A percentile compares a stretch with the other conserved stretches of the same genome.
phyloP scores from a whole-genome alignment of 2,888 invertebrate genomes.

The Blastobasis adustella region DNA sequence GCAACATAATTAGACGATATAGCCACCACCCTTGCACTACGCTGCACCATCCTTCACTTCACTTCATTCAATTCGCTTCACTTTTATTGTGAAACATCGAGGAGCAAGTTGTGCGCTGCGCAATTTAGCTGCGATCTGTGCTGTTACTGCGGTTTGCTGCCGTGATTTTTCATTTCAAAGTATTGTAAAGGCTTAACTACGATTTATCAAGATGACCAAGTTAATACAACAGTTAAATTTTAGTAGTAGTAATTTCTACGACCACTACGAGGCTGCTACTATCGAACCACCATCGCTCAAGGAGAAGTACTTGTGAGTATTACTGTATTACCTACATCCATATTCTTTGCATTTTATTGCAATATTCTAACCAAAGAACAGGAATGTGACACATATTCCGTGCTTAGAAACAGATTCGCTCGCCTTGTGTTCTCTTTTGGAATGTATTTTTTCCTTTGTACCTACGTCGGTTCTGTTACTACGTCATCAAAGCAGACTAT shows the following conservation, averaged over 20 bases:
- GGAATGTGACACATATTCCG: no score
- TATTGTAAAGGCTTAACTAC: slow-evolving; percentile 64
- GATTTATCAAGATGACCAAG: slow-evolving; percentile 69
- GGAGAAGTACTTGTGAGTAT: slow-evolving; percentile 51
- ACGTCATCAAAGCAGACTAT: background rate
- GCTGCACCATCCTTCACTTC: slow-evolving; percentile 21
- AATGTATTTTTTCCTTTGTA: background rate
- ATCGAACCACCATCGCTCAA: slow-evolving; percentile 40
- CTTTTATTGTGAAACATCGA: slow-evolving; percentile 31
- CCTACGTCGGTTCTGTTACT: background rate
- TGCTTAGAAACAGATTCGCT: no score
- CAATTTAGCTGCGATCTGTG: slow-evolving; percentile 32
- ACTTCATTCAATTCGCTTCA: slow-evolving; percentile 23
- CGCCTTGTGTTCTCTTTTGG: background rate
- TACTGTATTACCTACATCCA: slow-evolving; percentile 8
- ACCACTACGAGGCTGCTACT: slow-evolving; percentile 36
- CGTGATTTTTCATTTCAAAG: slow-evolving; percentile 52
- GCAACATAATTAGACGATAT: slow-evolving; percentile 20
- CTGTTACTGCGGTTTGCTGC: slow-evolving; percentile 39
- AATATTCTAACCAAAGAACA: no score
- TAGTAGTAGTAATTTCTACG: slow-evolving; percentile 70
- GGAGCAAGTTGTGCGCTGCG: slow-evolving; percentile 38
- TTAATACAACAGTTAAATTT: slow-evolving; percentile 71
- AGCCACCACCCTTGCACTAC: slow-evolving; percentile 19
- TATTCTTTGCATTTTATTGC: background rate